A percentile compares a stretch with the other conserved stretches of the same genome.
Conservation (phyloP, 1,140 invertebrate species). For the Palaemon carinicauda region DNA sequence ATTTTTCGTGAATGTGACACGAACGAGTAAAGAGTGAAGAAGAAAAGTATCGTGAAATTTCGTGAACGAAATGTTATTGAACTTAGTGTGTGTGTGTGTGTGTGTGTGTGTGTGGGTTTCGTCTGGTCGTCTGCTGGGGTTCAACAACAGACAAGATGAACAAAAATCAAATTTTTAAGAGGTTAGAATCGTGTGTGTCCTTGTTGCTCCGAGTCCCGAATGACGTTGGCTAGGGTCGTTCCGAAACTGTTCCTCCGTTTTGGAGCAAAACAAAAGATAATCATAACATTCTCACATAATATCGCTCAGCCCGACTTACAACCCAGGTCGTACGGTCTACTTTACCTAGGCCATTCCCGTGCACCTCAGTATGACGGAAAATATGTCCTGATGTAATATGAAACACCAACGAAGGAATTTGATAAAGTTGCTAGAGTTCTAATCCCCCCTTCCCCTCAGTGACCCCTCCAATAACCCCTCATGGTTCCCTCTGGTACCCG, state of each 20-base stretch:
- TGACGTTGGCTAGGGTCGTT: constrained; percentile 34
- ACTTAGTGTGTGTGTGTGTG: no score
- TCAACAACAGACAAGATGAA: no score
- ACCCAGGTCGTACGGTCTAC: background rate
- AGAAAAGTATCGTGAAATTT: no score
- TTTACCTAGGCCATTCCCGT: background rate
- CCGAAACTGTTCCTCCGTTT: constrained; percentile 20
- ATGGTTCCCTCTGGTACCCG: background rate
- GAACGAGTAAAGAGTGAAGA: no score
- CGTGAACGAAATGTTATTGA: no score
- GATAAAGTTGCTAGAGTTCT: background rate
- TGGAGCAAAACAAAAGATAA: constrained; percentile 34
- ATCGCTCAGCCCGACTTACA: background rate
- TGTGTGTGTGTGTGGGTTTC: no score
- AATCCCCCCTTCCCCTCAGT: background rate
- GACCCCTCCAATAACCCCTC: no score
- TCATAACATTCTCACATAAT: constrained; percentile 24
- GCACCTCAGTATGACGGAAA: background rate
- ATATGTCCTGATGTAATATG: constrained; percentile 11
- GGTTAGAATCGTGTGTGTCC: background rate
- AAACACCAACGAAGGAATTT: constrained; percentile 14
- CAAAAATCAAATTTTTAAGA: no score
- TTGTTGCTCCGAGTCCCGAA: background rate
- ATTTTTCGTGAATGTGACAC: no score
- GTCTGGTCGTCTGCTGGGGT: no score